Percentiles rank a stretch among this genome's conserved stretches.
Conservation (phyloP, 2,888 invertebrate genomes). For the Exocentrus adspersus region DNA sequence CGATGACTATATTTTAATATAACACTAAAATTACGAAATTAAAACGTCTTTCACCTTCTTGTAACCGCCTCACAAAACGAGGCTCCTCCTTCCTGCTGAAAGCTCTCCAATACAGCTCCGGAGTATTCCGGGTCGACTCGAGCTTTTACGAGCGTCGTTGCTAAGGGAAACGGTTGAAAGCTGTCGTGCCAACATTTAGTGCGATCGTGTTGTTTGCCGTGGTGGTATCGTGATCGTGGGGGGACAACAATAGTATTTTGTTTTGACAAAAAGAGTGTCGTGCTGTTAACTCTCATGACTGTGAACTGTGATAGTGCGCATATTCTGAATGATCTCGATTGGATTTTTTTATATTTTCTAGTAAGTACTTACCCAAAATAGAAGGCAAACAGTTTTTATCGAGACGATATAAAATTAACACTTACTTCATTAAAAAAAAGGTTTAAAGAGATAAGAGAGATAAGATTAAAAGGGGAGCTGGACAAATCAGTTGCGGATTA, state of each 20-base stretch:
- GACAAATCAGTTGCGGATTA: no score
- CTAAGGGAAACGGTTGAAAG: constrained; percentile 63
- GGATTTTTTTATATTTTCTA: constrained; percentile 36
- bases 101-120: constrained; percentile 51
- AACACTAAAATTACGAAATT: constrained; percentile 48
- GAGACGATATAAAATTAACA: no score
- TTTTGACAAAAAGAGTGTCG: constrained; percentile 46
- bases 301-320: constrained; percentile 50
- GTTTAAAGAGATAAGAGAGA: not conserved
- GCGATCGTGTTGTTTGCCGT: constrained; percentile 61
- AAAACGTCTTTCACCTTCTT: constrained; percentile 52
- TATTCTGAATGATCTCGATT: constrained; percentile 37
- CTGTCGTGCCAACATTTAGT: constrained; percentile 62
- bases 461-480: not conserved
- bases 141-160: constrained; percentile 58
- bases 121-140: constrained; percentile 51
- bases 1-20: constrained; percentile 44
- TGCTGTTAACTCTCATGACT: constrained; percentile 36
- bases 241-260: constrained; percentile 33
- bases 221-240: constrained; percentile 59
- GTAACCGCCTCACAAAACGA: constrained; percentile 44
- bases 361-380: constrained; percentile 23
- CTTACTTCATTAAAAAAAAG: no score
- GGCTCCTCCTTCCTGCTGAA: constrained; percentile 46
- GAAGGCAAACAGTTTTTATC: no score